These are phyloP conservation scores for Reticulitermes lucifugus DNA, from an alignment of 2,888 invertebrate genomes.

Conservation along the genomic window DNA sequence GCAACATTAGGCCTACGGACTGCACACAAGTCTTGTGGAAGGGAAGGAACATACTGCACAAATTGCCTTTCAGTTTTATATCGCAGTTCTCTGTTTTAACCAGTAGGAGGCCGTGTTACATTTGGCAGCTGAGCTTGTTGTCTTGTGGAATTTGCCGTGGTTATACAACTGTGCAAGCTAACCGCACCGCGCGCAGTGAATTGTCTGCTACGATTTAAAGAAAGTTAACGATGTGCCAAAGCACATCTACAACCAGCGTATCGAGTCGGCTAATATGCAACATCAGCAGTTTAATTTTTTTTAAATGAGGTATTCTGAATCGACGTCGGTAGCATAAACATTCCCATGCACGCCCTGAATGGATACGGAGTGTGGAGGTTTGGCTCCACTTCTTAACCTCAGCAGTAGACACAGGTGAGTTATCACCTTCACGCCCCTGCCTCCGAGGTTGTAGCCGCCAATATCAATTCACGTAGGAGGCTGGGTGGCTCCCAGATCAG, in stretches of 20 bases:
- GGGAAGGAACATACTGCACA: constrained; percentile 11
- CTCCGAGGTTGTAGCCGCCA: too few species aligned
- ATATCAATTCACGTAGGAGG: too few species aligned
- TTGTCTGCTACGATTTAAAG: background rate
- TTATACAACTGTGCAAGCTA: background rate
- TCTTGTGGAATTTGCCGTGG: constrained; percentile 8
- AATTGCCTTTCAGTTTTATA: constrained; percentile 11
- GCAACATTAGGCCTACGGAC: background rate
- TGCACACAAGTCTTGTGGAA: background rate
- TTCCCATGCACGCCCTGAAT: too few species aligned
- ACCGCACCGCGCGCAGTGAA: background rate
- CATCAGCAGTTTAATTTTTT: too few species aligned
- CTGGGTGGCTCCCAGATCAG: too few species aligned
- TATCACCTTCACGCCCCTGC: too few species aligned
- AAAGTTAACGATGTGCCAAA: background rate
- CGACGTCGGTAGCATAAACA: too few species aligned
- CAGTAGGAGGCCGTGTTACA: constrained; percentile 3
- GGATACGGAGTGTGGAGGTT: too few species aligned
- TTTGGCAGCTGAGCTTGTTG: constrained; percentile 6
- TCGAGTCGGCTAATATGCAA: background rate
- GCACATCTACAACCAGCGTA: background rate
- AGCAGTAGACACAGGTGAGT: too few species aligned
- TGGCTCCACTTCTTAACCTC: too few species aligned
- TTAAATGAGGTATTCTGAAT: too few species aligned
- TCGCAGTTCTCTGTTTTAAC: background rate